A percentile compares a stretch with the other conserved stretches of the same genome.
These are phyloP conservation scores for Etheostoma cragini DNA, from an alignment of 2,113 vertebrate species.

Conservation along the genomic window DNA sequence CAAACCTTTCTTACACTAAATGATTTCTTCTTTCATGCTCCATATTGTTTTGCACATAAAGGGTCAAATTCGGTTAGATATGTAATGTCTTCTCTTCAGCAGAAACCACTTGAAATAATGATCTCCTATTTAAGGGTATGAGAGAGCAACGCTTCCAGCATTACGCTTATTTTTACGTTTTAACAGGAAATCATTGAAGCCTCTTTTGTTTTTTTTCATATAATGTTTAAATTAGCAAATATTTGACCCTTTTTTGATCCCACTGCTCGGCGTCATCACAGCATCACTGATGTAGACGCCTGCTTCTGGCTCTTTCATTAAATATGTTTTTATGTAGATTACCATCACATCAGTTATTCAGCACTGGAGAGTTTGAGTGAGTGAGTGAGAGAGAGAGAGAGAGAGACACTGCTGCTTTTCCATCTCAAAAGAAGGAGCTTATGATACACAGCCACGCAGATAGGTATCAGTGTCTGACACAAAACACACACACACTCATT, in stretches of 20 bases:
- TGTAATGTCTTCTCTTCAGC: slow-evolving; percentile 24
- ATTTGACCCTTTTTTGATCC: slow-evolving; percentile 52
- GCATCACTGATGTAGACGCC: slow-evolving; percentile 35
- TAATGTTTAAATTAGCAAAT: slow-evolving; percentile 44
- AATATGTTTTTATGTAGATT: slow-evolving; percentile 66
- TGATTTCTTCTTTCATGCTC: background rate
- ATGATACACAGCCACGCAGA: slow-evolving; percentile 49
- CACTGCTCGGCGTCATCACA: slow-evolving; percentile 5
- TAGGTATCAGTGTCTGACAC: slow-evolving; percentile 47
- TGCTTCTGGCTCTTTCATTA: slow-evolving; percentile 45
- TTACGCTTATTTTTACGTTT: slow-evolving; percentile 6
- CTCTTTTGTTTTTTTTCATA: slow-evolving; percentile 11
- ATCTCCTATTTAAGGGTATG: slow-evolving; percentile 20
- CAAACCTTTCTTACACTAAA: background rate
- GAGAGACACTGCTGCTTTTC: slow-evolving; percentile 2
- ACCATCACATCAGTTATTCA: slow-evolving; percentile 63
- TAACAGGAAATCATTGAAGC: slow-evolving; percentile 32
- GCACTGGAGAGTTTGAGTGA: slow-evolving; percentile 25
- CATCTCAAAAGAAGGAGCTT: slow-evolving; percentile 63
- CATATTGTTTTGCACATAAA: slow-evolving; percentile 1
- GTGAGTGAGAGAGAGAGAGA: background rate
- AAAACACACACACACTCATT: slow-evolving; percentile 53
- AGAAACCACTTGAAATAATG: slow-evolving; percentile 32
- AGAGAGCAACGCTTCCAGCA: slow-evolving; percentile 5
- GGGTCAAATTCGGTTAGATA: slow-evolving; percentile 25